Evolutionary conservation across 2,888 invertebrate species (phyloP).

Genomic region (Cheilosia grossa): DNA sequence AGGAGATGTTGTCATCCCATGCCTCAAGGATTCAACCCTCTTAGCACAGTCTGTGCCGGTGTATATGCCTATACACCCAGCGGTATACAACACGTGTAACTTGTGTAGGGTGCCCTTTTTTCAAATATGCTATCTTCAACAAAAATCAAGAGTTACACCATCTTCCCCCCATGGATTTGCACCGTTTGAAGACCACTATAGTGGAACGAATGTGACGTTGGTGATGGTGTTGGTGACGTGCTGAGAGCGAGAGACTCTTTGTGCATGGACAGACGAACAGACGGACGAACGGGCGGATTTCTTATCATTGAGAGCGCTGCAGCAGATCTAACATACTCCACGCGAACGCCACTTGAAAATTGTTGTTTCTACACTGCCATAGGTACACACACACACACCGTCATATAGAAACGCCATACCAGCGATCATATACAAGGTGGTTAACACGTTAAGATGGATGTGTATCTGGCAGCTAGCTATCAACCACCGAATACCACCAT

Average conservation of each 20-base stretch:
- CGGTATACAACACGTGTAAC: constrained; percentile 53
- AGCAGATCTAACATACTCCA: constrained; percentile 74
- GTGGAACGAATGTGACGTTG: constrained; percentile 67
- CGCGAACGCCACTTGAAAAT: constrained; percentile 71
- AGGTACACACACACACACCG: background rate
- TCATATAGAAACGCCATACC: constrained; percentile 6
- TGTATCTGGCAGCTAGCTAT: constrained; percentile 77
- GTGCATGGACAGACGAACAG: constrained; percentile 36
- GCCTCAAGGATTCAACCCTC: constrained; percentile 65
- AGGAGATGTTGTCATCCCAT: constrained; percentile 67
- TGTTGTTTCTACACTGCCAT: constrained; percentile 26
- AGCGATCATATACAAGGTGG: constrained; percentile 68
- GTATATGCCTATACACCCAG: background rate
- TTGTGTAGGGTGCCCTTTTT: constrained; percentile 65
- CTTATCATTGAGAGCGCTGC: constrained; percentile 74
- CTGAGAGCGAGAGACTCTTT: constrained; percentile 65
- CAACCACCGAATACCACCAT: constrained; percentile 81
- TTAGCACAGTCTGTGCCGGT: constrained; percentile 46
- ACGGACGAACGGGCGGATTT: constrained; percentile 51
- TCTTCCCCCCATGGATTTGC: constrained; percentile 16
- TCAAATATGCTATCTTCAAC: constrained; percentile 74
- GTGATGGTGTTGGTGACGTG: constrained; percentile 72
- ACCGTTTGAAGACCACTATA: constrained; percentile 63
- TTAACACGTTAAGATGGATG: constrained; percentile 75
- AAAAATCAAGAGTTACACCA: constrained; percentile 71